Conservation (phyloP, 92 coral and sea anemone species). For the Scolanthus callimorphus region DNA sequence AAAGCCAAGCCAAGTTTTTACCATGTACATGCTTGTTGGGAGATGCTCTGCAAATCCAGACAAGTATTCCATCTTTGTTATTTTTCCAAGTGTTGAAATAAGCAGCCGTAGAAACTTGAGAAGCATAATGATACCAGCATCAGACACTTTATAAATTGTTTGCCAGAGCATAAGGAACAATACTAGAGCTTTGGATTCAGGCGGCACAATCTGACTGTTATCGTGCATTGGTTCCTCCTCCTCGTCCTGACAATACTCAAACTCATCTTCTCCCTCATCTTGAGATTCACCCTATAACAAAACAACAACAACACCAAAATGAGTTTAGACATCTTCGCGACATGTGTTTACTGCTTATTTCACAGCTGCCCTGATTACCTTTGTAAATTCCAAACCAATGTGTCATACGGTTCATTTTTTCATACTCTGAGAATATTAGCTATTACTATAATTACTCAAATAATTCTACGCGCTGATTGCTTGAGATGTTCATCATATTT, state of each 20-base stretch:
- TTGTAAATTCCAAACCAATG: too few species aligned
- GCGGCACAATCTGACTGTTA: neutral
- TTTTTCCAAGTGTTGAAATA: neutral
- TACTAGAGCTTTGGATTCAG: constrained; percentile 5
- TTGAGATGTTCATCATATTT: too few species aligned
- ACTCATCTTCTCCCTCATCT: neutral
- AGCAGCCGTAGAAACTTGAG: constrained; percentile 1
- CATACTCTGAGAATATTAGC: too few species aligned
- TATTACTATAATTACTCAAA: too few species aligned
- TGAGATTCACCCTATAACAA: neutral
- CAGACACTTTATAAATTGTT: constrained; percentile 18
- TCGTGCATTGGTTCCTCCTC: neutral
- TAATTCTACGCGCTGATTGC: too few species aligned
- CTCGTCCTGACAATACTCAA: constrained; percentile 2
- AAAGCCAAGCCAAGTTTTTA: neutral
- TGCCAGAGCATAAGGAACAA: constrained; percentile 20
- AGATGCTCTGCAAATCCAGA: constrained; percentile 2
- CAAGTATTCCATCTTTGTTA: neutral
- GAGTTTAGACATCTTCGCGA: too few species aligned
- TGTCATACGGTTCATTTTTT: too few species aligned
- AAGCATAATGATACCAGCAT: constrained; percentile 7
- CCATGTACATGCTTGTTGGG: constrained; percentile 16
- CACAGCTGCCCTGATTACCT: too few species aligned
- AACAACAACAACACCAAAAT: too few species aligned
- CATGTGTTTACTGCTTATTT: too few species aligned